phyloP scores from a whole-genome alignment of 2,888 invertebrate species.

The Cecidostiba fungosa region DNA sequence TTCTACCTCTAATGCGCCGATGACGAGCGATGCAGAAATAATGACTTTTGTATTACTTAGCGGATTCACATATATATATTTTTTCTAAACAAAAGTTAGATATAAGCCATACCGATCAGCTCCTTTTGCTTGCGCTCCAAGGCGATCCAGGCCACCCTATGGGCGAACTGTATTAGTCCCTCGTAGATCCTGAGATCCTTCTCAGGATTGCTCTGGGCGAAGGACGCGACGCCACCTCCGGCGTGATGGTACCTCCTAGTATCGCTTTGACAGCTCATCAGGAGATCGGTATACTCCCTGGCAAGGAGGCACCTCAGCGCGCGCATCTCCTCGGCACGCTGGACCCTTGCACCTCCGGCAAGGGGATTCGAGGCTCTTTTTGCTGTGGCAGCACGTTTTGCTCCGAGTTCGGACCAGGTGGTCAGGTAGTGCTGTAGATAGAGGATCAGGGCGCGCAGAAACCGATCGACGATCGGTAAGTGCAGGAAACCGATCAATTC shows the following conservation, averaged over 20 bases:
- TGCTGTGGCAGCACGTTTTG: conserved; percentile 81
- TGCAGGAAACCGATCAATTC: conserved; percentile 84
- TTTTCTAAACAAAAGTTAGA: not conserved
- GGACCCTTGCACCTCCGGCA: conserved; percentile 70
- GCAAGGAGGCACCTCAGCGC: conserved; percentile 83
- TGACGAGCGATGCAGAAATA: not conserved
- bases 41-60: not conserved
- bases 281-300: conserved; percentile 83
- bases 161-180: conserved; percentile 82
- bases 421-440: conserved; percentile 85
- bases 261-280: conserved; percentile 80
- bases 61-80: not conserved
- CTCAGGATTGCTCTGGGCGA: conserved; percentile 83
- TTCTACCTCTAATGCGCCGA: conserved; percentile 82
- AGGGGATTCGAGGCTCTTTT: conserved; percentile 74
- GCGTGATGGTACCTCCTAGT: conserved; percentile 83
- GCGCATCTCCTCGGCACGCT: conserved; percentile 81
- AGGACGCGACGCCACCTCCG: conserved; percentile 77
- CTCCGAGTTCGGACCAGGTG: conserved; percentile 83
- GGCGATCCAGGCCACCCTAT: conserved; percentile 85
- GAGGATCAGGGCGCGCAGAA: conserved; percentile 84
- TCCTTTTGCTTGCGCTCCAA: conserved; percentile 83
- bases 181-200: conserved; percentile 85
- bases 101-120: conserved; percentile 82
- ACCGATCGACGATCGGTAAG: conserved; percentile 83